Percentiles rank a stretch among this genome's conserved stretches.
Conservation (phyloP, 2,113 vertebrate genomes). For the Myiozetetes cayanensis region DNA sequence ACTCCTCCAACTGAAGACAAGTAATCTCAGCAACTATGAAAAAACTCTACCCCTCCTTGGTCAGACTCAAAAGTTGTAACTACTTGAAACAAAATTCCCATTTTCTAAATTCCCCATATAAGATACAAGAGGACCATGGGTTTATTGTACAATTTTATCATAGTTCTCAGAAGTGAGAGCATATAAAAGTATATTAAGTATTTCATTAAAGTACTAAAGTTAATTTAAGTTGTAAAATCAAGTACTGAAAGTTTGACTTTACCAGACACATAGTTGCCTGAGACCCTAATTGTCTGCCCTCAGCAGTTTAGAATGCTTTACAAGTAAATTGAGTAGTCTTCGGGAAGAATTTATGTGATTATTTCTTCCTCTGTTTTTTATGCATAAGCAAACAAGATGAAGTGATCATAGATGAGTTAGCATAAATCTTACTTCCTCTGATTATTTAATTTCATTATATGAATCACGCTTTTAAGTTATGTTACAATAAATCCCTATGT, state of each 20-base stretch:
- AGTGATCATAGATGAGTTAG: neutral
- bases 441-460: neutral
- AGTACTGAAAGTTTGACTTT: neutral
- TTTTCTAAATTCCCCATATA: neutral
- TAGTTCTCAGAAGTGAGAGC: neutral
- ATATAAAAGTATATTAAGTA: neutral
- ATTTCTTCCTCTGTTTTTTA: neutral
- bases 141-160: neutral
- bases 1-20: neutral
- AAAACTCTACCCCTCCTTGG: neutral
- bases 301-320: neutral
- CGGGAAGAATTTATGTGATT: neutral
- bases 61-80: neutral
- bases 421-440: neutral
- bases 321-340: neutral
- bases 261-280: accelerated
- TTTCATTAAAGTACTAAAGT: neutral
- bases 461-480: neutral
- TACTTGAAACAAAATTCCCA: neutral
- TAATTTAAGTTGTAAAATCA: neutral
- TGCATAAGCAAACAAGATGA: neutral
- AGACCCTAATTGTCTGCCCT: neutral
- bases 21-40: neutral
- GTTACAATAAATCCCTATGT: neutral
- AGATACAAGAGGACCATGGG: neutral